Evolutionary conservation across 2,797 vertebrate species (phyloP), one percentile per base, ranked within the genome.

Genomic region (Silurus aristotelis): DNA sequence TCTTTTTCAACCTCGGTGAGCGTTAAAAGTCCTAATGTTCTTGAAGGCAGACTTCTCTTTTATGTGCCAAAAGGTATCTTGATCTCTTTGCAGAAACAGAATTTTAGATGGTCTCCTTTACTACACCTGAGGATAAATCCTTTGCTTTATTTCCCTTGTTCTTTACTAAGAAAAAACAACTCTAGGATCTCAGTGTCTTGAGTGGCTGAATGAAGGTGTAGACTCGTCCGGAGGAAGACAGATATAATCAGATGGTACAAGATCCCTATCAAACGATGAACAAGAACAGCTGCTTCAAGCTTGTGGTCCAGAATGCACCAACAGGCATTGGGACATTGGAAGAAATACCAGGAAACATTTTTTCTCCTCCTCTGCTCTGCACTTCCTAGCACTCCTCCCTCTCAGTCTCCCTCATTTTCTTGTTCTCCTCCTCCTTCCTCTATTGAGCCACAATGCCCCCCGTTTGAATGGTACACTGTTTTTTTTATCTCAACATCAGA

Each of bases 401-500:
- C 82, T 75, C 75, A 71, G 82, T 83, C 72, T 60, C 80, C 64
- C 78, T 84, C 73, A 83, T 25, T 82, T 93, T 93, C 93, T 91
- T 91, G 85, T 91, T 90, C 91, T 90, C 86, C 60, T 86, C 83
- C 90, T 89, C 89, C 89, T 80, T 85, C 85, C 86, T 83, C 80
- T 84, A 56, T 91, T 91, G 83, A 86, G 70, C 86, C 84, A 85
- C 88, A 90, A 86, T 88, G 81, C 83, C 79, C 71, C 83, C 63
- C 90, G 61, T 89, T 46, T 73, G 84, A 84, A 79, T 78, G 87
- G 85, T 86, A 79, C 89, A 84, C 88, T 91, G 93, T 95, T 95
- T 95, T 95, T 94, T 94, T 93, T 93, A 90, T 91, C 85, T 95
- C 87, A 60, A 22, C 93, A 94, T 95, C 95, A 91, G 91, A 71